Percentiles rank a stretch among this genome's conserved stretches.
Evolutionary conservation across 2,113 vertebrate species (phyloP).

Genomic region (Catharus minimus): DNA sequence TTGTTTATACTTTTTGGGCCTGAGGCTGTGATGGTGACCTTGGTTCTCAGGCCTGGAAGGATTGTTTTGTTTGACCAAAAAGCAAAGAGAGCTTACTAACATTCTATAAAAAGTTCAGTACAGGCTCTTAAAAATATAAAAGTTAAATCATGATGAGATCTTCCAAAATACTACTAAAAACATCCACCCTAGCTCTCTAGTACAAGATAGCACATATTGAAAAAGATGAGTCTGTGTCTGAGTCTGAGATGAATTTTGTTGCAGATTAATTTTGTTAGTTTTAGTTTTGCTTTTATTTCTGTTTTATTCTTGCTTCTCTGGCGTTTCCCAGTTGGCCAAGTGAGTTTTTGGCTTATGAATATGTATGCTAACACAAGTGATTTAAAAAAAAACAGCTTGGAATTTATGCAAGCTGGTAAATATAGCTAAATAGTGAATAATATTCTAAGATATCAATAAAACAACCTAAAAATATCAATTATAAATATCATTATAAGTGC

Average conservation of each 20-base stretch:
- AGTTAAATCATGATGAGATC: neutral
- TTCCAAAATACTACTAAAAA: neutral
- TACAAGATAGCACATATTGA: neutral
- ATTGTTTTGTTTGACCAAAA: neutral
- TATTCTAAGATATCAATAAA: constrained; percentile 11
- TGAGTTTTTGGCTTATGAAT: neutral
- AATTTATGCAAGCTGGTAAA: neutral
- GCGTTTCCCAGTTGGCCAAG: neutral
- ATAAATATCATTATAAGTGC: neutral
- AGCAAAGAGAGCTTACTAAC: neutral
- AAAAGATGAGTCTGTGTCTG: neutral
- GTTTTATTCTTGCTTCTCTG: neutral
- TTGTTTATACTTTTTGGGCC: neutral
- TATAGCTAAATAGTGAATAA: constrained; percentile 6
- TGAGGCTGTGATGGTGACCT: neutral
- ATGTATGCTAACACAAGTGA: neutral
- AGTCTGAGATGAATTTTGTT: neutral
- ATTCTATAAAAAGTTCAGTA: neutral
- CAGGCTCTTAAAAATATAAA: neutral
- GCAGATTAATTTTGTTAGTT: neutral
- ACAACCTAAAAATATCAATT: neutral
- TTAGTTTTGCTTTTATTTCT: neutral
- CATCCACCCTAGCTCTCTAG: neutral
- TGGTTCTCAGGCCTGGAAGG: no score
- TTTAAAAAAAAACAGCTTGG: neutral